A percentile compares a stretch with the other conserved stretches of the same genome.
Conservation (phyloP, 2,113 vertebrate genomes). For the Anthoscopus minutus region DNA sequence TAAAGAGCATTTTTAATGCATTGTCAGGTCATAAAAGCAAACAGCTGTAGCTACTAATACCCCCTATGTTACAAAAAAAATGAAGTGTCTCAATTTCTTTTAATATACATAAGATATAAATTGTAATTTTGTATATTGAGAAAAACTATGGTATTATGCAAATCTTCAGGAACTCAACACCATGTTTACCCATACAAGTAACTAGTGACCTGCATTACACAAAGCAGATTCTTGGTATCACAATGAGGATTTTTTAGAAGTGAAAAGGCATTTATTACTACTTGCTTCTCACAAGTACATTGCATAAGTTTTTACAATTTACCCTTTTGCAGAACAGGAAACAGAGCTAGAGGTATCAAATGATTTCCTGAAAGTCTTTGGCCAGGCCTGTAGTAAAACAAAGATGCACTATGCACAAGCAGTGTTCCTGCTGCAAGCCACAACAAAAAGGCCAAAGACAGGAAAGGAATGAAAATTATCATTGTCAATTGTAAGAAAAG, state of each 20-base stretch:
- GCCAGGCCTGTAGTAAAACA: neutral
- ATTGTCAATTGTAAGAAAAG: neutral
- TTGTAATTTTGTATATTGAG: too few species aligned
- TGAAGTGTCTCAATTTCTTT: neutral
- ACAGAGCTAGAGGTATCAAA: neutral
- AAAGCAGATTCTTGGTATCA: neutral
- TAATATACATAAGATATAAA: neutral
- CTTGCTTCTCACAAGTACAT: neutral
- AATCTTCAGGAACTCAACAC: neutral
- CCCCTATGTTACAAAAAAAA: accelerated
- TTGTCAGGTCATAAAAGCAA: neutral
- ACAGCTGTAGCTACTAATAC: neutral
- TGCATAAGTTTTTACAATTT: neutral
- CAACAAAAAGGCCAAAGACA: neutral
- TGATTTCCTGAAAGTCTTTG: neutral
- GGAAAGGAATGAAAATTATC: neutral
- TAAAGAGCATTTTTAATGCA: neutral
- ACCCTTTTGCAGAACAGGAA: neutral
- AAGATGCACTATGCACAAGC: neutral
- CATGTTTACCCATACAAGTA: neutral
- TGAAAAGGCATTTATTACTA: neutral
- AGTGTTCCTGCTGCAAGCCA: neutral
- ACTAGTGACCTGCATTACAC: neutral
- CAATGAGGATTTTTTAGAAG: neutral
- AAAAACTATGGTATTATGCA: neutral